These are phyloP conservation scores for Ectemnius cavifrons DNA, from an alignment of 2,888 invertebrate genomes.

Conservation along the genomic window DNA sequence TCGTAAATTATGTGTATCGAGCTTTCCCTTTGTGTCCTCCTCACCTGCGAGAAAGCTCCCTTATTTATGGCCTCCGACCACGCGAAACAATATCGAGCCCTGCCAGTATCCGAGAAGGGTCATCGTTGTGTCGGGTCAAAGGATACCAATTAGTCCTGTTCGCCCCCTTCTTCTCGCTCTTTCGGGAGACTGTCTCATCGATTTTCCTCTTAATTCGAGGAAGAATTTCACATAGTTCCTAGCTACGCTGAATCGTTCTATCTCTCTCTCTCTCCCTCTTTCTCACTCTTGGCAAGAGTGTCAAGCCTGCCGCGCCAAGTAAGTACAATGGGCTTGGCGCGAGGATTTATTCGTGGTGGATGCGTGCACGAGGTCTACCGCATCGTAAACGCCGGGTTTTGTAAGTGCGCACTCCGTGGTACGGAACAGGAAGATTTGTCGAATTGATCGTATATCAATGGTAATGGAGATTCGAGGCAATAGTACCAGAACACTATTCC, in stretches of 20 bases:
- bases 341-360: conserved; percentile 21
- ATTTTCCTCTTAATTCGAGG: not conserved
- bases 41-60: conserved; percentile 36
- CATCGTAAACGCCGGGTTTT: conserved; percentile 43
- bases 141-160: conserved; percentile 14
- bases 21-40: conserved; percentile 41
- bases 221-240: not conserved
- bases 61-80: conserved; percentile 41
- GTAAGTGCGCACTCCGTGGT: conserved; percentile 18
- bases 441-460: conserved; percentile 48
- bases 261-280: not conserved
- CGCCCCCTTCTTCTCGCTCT: too few species aligned
- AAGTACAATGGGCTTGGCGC: conserved; percentile 10
- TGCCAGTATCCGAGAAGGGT: conserved; percentile 12
- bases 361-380: conserved; percentile 12
- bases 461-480: conserved; percentile 41
- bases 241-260: too few species aligned
- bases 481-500: conserved; percentile 36
- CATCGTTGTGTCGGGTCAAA: conserved; percentile 13
- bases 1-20: conserved; percentile 61
- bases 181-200: not conserved
- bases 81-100: conserved; percentile 12
- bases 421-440: not conserved
- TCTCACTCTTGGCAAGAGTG: not conserved
- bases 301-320: not conserved